These are phyloP conservation scores for Epinotia ramella DNA, from an alignment of 2,888 invertebrate genomes.

Conservation along the genomic window DNA sequence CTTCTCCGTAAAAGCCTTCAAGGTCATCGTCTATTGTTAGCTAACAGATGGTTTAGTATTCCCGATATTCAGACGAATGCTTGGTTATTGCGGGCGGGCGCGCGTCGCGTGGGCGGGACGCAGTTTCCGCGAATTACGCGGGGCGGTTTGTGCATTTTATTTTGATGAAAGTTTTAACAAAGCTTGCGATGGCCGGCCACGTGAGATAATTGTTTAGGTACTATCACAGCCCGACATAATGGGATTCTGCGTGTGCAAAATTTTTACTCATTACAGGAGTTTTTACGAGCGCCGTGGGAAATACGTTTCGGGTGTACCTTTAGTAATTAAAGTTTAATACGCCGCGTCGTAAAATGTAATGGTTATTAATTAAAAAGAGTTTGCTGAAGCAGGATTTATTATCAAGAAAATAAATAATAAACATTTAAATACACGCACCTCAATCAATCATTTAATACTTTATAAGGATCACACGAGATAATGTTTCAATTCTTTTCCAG, in stretches of 20 bases:
- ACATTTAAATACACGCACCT: conserved; percentile 1
- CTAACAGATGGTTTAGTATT: conserved; percentile 75
- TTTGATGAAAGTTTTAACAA: conserved; percentile 38
- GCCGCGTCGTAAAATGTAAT: conserved; percentile 44
- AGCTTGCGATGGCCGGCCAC: conserved; percentile 14
- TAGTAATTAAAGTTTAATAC: conserved; percentile 65
- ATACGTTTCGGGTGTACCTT: conserved; percentile 65
- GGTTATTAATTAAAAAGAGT: conserved; percentile 40
- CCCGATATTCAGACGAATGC: conserved; percentile 59
- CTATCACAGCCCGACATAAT: conserved; percentile 48
- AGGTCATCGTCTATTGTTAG: conserved; percentile 81
- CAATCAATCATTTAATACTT: conserved; percentile 4
- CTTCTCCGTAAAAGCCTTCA: conserved; percentile 80
- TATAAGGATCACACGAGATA: conserved; percentile 2
- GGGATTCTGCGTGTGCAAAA: conserved; percentile 53
- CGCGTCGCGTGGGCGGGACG: conserved; percentile 8
- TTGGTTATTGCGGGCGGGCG: conserved; percentile 54
- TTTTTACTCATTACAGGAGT: conserved; percentile 68
- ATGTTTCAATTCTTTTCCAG: conserved; percentile 1
- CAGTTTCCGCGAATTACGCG: neutral
- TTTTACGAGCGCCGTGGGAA: conserved; percentile 68
- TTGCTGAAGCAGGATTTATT: conserved; percentile 33
- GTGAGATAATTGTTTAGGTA: conserved; percentile 41
- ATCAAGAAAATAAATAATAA: conserved; percentile 28
- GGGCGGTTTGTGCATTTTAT: conserved; percentile 19